Percentiles rank a stretch among this genome's conserved stretches.
Evolutionary conservation across 2,113 vertebrate species (phyloP).

Genomic region (Chelonoidis abingdonii): DNA sequence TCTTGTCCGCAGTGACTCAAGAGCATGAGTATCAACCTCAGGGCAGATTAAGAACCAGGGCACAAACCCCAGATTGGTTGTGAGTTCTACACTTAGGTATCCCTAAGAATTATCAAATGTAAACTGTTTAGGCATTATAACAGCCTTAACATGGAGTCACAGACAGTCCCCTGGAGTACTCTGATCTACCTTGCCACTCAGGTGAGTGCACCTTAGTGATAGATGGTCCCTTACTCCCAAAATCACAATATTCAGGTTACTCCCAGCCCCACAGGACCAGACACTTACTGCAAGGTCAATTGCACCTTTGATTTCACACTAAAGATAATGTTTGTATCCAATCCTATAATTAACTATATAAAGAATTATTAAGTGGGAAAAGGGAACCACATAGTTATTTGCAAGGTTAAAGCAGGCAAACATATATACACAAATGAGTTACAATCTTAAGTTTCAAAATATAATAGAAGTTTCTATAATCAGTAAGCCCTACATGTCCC

Average conservation of each 20-base stretch:
- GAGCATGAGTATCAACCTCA: background rate
- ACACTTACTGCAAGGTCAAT: background rate
- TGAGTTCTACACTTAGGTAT: background rate
- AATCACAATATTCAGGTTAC: background rate
- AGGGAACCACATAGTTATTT: background rate
- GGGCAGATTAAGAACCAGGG: background rate
- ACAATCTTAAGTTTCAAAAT: background rate
- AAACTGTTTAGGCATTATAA: background rate
- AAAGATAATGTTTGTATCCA: background rate
- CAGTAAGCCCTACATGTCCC: background rate
- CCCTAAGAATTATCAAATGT: background rate
- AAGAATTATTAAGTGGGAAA: background rate
- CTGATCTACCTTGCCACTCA: background rate
- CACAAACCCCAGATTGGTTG: background rate
- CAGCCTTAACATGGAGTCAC: background rate
- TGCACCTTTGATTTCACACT: background rate
- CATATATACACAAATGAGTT: background rate
- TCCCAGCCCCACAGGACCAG: background rate
- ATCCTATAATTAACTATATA: background rate
- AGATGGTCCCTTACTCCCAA: background rate
- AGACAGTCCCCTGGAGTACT: background rate
- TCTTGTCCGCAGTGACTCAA: background rate
- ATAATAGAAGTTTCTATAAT: background rate
- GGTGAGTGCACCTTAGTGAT: background rate
- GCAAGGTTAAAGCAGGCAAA: background rate